Base-by-base conservation (phyloP, 2,797 vertebrate genomes). In the Cyprinella venusta region DNA sequence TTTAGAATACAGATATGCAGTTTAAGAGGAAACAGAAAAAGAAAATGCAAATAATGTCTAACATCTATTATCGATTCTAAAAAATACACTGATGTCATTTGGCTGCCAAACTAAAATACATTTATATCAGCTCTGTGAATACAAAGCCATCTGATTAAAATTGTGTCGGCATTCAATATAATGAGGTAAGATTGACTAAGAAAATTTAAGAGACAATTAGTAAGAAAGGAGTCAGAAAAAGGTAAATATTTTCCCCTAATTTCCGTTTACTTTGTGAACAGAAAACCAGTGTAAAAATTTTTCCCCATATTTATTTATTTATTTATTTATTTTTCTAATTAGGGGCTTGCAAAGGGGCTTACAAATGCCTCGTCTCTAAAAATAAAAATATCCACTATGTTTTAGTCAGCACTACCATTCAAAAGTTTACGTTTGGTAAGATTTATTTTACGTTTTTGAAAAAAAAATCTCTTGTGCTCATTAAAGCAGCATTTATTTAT, bases 71-170 rank as follows among this genome's bases (percentile, higher is more conserved):
- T n/a, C 1, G 6, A 74, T 18, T 71, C 19, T 4, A 54, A 72
- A 72, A 75, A 76, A 63, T 80, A 38, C 19, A 54, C 18, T 67
- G 75, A 74, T 2, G 59, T 78, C 75, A 42, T 61, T 68, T 78
- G 68, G 75, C 59, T 48, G 38, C 59, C 64, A 30, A 74, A 70
- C 38, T 68, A 75, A 54, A 33, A 56, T 0, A 75, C 74, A 80
- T 83, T 79, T 82, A 85, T 85, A 79, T 68, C 68, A 50, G 18
- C 24, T 38, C 75, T 19, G 40, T 79, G 68, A 74, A 68, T 50
- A 36, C 24, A 72, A 68, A 68, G 68, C 68, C 69, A 82, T 61
- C 52, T 79, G 69, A 40, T 75, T 12, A 16, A 67, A 79, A 82
- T 15, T n/a, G 71, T 13, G 79, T 18, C 36, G 2, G 7, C 9